Evolutionary conservation across 2,888 invertebrate genomes (phyloP), one percentile per base, ranked within the genome.

Genomic region (Chydorus sphaericus): DNA sequence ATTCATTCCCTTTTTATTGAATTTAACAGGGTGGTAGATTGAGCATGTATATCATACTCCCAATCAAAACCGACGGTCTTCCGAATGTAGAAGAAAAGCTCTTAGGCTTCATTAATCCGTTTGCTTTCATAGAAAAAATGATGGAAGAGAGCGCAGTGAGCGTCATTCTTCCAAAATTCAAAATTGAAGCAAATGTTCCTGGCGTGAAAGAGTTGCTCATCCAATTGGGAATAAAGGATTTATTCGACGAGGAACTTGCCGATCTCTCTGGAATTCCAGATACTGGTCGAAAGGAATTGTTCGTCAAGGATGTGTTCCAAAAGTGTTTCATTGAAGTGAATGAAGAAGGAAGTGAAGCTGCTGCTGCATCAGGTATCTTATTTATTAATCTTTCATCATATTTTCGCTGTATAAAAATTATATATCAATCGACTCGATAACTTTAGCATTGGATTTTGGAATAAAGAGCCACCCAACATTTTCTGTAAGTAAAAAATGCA

Each of bases 291-390:
- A 71, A 73, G 56, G 64, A 65, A 0, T 66, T 90, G 20, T 70
- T 65, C 56, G 81, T 90, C 3, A 79, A 79, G 44, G 79, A 83
- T 66, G 82, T 83, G 3, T 68, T 87, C 1, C 90, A 91, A 66
- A 90, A 90, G 67, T 83, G 87, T 0, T 85, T 83, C 64, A 82
- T 91, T 62, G 84, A 86, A 65, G 84, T 91, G 0, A 84, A 87
- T 67, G 91, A 91, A 67, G 84, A 88, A 65, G 91, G 91, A 0
- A 83, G 85, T 2, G 89, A 88, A 66, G 85, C 86, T 1, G 82
- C 88, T 38, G 85, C 88, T 3, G 87, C 85, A 16, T 86, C 87
- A 55, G 84, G 87, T 85, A 14, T 26, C 26, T 53, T n/a, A 18
- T 23, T 36, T 52, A 23, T n/a, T 30, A n/a, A n/a, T n/a, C n/a